Evolutionary conservation across 2,888 invertebrate genomes (phyloP).

Genomic region (Apamea sordens): DNA sequence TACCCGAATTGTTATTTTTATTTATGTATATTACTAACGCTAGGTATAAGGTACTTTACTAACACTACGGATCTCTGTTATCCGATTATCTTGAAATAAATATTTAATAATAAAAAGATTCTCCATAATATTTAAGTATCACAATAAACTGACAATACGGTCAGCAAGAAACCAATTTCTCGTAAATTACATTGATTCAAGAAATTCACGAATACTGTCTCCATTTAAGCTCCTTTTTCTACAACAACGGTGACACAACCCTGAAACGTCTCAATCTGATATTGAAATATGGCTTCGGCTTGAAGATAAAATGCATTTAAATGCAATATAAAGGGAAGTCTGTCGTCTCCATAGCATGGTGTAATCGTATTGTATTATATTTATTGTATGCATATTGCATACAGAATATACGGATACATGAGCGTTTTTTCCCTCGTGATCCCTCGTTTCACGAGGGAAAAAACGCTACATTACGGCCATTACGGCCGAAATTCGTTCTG

Average conservation of each 20-base stretch:
- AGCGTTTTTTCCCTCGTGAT: not conserved
- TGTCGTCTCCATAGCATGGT: conserved; percentile 27
- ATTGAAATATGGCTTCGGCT: conserved; percentile 62
- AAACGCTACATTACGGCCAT: no score
- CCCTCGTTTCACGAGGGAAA: no score
- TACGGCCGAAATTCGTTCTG: no score
- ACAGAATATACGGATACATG: not conserved
- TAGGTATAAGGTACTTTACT: no score
- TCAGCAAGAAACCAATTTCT: conserved; percentile 1
- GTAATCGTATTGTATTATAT: conserved; percentile 38
- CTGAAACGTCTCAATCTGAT: conserved; percentile 61
- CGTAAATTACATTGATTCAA: not conserved
- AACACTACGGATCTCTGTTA: no score
- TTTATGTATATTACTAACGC: no score
- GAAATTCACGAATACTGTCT: not conserved
- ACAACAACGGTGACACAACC: conserved; percentile 42
- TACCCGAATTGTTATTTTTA: no score
- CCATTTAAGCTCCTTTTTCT: not conserved
- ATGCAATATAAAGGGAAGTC: conserved; percentile 53
- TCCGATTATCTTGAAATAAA: no score
- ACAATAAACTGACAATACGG: not conserved
- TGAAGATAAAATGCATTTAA: conserved; percentile 61
- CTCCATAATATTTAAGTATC: not conserved
- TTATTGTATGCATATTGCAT: conserved; percentile 13
- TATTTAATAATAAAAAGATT: not conserved